phyloP scores from a whole-genome alignment of 2,888 invertebrate genomes.

The Micoletzkya japonica region DNA sequence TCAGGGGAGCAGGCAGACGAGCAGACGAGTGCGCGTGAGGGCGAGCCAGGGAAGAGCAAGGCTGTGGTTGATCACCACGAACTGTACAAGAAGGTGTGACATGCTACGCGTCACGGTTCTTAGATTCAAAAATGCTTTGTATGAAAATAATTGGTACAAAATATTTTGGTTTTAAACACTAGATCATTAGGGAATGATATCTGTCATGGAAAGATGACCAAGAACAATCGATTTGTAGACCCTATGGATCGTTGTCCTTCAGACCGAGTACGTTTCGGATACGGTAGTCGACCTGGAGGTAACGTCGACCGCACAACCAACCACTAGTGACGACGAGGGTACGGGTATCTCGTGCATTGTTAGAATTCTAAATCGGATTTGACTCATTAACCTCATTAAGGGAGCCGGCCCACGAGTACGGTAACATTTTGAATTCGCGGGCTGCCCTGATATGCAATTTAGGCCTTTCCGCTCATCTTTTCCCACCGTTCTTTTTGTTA shows the following conservation, averaged over 20 bases:
- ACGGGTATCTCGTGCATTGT: background rate
- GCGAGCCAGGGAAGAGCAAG: background rate
- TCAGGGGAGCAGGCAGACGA: too few relatives aligned
- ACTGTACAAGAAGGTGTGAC: slow-evolving; percentile 8
- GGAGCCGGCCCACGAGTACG: too few relatives aligned
- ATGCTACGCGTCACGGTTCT: background rate
- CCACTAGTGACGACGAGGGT: background rate
- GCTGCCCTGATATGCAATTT: too few relatives aligned
- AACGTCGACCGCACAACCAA: background rate
- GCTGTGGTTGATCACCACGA: slow-evolving; percentile 6
- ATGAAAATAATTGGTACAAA: background rate
- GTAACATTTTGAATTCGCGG: too few relatives aligned
- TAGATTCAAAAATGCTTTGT: background rate
- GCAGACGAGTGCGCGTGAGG: too few relatives aligned
- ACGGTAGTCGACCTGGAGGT: background rate
- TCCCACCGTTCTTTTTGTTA: too few relatives aligned
- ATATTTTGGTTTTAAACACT: too few relatives aligned
- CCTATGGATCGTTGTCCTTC: background rate
- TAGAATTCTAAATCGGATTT: background rate
- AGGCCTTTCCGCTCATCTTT: too few relatives aligned
- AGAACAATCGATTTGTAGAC: background rate
- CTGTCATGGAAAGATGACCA: background rate
- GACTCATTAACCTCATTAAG: too few relatives aligned
- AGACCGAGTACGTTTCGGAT: slow-evolving; percentile 27
- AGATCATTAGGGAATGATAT: too few relatives aligned